These are phyloP conservation scores for Dromiciops gliroides DNA, from an alignment of 2,113 vertebrate species.

Conservation along the genomic window DNA sequence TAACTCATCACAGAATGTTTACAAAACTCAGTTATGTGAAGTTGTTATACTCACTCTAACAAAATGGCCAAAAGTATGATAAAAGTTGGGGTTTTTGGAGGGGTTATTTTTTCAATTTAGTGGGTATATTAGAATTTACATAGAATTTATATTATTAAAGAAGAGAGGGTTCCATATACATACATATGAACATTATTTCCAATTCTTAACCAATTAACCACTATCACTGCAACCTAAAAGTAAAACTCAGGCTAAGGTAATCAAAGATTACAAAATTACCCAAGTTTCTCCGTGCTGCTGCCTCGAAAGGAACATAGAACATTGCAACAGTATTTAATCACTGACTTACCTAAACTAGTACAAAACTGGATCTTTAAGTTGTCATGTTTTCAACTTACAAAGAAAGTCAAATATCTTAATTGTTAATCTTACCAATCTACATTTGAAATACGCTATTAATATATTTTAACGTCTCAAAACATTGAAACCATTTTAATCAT, in stretches of 20 bases:
- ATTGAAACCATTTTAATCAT: conserved; percentile 1
- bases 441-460: neutral
- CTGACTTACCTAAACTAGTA: neutral
- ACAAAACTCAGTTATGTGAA: neutral
- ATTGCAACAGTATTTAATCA: neutral
- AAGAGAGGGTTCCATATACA: neutral
- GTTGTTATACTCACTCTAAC: neutral
- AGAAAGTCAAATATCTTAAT: neutral
- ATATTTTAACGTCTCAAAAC: neutral
- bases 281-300: neutral
- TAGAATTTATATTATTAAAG: neutral
- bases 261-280: neutral
- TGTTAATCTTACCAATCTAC: neutral
- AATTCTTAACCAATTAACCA: neutral
- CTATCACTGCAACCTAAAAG: neutral
- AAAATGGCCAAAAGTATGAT: neutral
- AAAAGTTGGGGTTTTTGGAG: neutral
- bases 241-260: neutral
- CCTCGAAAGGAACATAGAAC: neutral
- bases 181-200: no score
- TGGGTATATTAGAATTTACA: neutral
- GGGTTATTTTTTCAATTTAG: neutral
- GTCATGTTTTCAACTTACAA: neutral
- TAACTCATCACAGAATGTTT: neutral
- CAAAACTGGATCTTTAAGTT: neutral